phyloP scores from a whole-genome alignment of 2,888 invertebrate species.

The Acanthosepion pharaonis region DNA sequence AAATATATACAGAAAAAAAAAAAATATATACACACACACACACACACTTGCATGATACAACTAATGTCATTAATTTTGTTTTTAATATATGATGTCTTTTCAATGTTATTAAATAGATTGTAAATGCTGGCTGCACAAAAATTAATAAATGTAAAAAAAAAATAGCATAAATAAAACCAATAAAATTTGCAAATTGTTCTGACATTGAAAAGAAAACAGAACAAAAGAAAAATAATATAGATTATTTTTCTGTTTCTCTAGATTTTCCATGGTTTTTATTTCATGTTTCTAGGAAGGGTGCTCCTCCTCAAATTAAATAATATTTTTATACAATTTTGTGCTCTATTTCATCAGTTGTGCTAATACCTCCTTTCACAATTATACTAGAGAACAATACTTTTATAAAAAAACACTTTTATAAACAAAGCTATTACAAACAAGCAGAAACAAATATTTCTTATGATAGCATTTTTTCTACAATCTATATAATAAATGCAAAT shows the following conservation, averaged over 20 bases:
- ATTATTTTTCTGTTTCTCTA: background rate
- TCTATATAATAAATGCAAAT: too few species aligned
- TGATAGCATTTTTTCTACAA: too few species aligned
- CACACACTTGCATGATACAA: background rate
- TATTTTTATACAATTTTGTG: too few species aligned
- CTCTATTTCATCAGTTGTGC: too few species aligned
- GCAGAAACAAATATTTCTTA: too few species aligned
- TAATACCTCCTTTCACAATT: too few species aligned
- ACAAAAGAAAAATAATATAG: background rate
- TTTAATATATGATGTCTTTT: background rate
- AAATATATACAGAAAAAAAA: too few species aligned
- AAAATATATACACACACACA: too few species aligned
- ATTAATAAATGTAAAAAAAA: background rate
- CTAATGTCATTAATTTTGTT: background rate
- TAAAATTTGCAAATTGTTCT: background rate
- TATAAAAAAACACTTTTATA: too few species aligned
- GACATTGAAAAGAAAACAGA: background rate
- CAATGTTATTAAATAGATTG: background rate
- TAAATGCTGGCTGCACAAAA: background rate
- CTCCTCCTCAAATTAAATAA: too few species aligned
- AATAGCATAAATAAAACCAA: background rate
- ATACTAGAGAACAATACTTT: too few species aligned
- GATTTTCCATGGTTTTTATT: background rate
- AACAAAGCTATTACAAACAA: too few species aligned
- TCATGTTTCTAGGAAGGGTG: background rate